These are phyloP conservation scores for Gallirallus australis DNA, from an alignment of 2,797 vertebrate genomes.

Conservation along the genomic window DNA sequence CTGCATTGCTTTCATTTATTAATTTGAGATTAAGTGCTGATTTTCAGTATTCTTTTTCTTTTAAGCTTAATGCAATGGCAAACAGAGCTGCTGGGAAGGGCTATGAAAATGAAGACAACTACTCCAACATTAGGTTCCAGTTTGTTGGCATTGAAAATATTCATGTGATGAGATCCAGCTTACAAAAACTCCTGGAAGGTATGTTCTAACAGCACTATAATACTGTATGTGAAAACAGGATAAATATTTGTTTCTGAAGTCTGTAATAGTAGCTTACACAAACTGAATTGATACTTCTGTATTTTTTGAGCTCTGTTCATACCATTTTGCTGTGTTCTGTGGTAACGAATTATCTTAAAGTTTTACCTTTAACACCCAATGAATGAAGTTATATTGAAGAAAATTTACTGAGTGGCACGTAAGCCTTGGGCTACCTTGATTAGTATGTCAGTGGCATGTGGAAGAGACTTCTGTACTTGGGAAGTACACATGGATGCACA, in stretches of 20 bases:
- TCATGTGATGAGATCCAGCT: conserved; percentile 96
- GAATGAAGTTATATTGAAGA: background rate
- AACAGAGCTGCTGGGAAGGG: conserved; percentile 99
- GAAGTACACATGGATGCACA: background rate
- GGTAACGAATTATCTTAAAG: background rate
- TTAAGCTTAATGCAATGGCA: conserved; percentile 94
- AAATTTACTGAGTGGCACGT: background rate
- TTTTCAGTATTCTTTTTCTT: conserved; percentile 1
- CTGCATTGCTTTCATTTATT: background rate
- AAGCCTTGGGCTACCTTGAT: background rate
- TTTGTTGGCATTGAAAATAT: conserved; percentile 99
- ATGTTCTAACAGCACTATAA: conserved; percentile 32
- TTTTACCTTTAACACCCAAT: background rate
- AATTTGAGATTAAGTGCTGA: background rate
- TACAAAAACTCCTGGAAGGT: conserved; percentile 98
- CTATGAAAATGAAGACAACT: conserved; percentile 99
- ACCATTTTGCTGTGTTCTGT: background rate
- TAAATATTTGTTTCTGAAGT: background rate
- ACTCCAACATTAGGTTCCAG: conserved; percentile 98
- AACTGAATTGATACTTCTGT: background rate
- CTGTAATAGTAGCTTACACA: background rate
- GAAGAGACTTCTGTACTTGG: background rate
- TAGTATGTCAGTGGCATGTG: background rate
- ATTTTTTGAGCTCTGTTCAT: background rate
- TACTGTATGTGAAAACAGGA: background rate